Percentiles rank a stretch among this genome's conserved stretches.
Evolutionary conservation across 2,888 invertebrate genomes (phyloP).

Genomic region (Neoitamus cyanurus): DNA sequence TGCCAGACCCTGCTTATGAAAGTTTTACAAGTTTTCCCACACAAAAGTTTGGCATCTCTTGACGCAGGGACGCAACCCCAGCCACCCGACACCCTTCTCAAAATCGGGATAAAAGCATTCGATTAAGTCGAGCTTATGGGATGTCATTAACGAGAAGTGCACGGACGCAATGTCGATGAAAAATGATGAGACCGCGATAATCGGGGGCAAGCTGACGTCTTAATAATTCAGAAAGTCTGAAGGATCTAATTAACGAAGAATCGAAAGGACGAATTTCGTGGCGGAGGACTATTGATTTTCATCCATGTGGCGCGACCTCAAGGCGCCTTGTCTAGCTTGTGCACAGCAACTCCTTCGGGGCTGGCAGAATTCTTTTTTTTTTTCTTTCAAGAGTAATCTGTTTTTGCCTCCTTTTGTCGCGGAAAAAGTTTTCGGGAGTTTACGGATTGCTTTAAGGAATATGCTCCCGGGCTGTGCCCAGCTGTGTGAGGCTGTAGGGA

Average conservation of each 20-base stretch:
- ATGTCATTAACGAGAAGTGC: constrained; percentile 30
- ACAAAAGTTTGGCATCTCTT: constrained; percentile 5
- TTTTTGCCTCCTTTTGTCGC: background rate
- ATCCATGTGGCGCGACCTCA: background rate
- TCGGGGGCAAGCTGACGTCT: constrained; percentile 22
- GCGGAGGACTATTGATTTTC: background rate
- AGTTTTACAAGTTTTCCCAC: constrained; percentile 40
- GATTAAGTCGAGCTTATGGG: constrained; percentile 23
- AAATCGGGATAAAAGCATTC: constrained; percentile 5
- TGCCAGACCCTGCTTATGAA: constrained; percentile 30
- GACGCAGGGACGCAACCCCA: background rate
- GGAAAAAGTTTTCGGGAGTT: background rate
- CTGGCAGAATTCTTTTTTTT: background rate
- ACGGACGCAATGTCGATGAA: constrained; percentile 7
- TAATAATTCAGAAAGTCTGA: constrained; percentile 17
- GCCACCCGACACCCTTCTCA: background rate
- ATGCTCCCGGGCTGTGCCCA: background rate
- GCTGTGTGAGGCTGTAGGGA: background rate
- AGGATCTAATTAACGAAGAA: constrained; percentile 8
- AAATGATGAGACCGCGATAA: background rate
- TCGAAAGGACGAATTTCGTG: background rate
- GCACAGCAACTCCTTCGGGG: background rate
- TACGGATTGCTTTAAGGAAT: background rate
- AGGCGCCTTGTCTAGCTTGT: background rate
- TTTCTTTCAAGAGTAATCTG: background rate